Base-by-base conservation (phyloP, 2,113 vertebrate species). In the Tragulus kanchil region DNA sequence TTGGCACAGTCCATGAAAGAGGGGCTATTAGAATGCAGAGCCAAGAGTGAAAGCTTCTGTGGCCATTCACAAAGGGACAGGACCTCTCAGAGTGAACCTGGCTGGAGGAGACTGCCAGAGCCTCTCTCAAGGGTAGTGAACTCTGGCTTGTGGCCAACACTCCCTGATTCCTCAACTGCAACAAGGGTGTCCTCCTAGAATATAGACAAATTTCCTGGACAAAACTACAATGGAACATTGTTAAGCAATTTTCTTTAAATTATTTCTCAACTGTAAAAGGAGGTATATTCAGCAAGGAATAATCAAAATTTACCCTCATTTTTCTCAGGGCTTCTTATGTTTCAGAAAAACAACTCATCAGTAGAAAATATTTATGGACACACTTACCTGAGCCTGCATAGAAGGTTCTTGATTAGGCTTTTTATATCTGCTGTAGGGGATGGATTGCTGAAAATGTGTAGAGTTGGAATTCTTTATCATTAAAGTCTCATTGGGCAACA, bases 1-100 rank as follows among this genome's bases (percentile, higher is more conserved):
- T 98, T 95, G 96, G 97, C 96, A 54, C 95, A 92, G 98, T 96
- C 87, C 98, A 98, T 98, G 98, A 98, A 98, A 97, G 95, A 95
- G 95, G 96, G 95, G 86, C 95, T 95, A 98, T 98, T 98, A 98
- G 97, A 95, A 98, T 73, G 98, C 98, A 96, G 94, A 97, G 97
- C n/a, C 96, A 84, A 94, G 91, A 97, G 89, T 31, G 56, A 94
- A 96, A 98, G 97, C 92, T 93, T 97, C 91, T 71, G 50, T 93
- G 79, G 89, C 97, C 96, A 96, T 96, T 96, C 86, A 61, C 31
- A 64, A 91, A 93, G 62, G 89, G 62, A 97, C 58, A 92, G 81
- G 15, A 86, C 54, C 54, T 83, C 97, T 96, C 94, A 97, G 97
- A 98, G 97, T 96, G 97, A 98, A 97, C 58, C 85, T 91, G 89